Conservation (phyloP, 2,888 invertebrate genomes). For the Xestia xanthographa region DNA sequence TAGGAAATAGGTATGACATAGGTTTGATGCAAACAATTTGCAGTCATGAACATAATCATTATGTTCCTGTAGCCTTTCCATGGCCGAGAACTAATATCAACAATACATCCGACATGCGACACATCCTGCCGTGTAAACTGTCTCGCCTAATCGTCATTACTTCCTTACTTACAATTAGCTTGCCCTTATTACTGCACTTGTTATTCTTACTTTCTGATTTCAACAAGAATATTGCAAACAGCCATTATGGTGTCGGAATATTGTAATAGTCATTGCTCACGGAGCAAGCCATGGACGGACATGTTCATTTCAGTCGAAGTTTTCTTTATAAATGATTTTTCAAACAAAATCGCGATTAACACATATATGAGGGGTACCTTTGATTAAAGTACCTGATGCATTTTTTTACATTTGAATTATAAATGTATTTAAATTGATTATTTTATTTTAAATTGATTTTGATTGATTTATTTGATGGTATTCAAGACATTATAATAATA, state of each 20-base stretch:
- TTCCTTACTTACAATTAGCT: constrained; percentile 26
- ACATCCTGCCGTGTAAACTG: constrained; percentile 41
- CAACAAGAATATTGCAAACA: constrained; percentile 27
- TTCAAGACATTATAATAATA: no score
- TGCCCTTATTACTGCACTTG: constrained; percentile 29
- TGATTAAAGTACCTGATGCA: not conserved
- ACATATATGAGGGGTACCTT: not conserved
- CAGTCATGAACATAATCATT: constrained; percentile 25
- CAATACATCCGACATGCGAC: constrained; percentile 25
- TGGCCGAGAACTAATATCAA: constrained; percentile 43
- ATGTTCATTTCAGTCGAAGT: not conserved
- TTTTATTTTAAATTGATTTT: no score
- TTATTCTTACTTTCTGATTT: constrained; percentile 31
- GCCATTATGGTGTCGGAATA: not conserved
- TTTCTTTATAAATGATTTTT: not conserved
- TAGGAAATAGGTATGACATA: not conserved
- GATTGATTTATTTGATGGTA: no score
- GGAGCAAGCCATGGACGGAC: not conserved
- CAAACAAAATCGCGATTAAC: not conserved
- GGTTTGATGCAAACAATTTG: constrained; percentile 4
- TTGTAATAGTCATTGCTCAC: not conserved
- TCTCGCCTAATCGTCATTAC: constrained; percentile 35
- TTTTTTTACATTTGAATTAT: not conserved
- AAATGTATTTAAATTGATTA: not conserved
- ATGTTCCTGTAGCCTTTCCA: constrained; percentile 45